Percentiles rank a stretch among this genome's conserved stretches.
Evolutionary conservation across 2,113 vertebrate genomes (phyloP).

Genomic region (Syngnathus typhle): DNA sequence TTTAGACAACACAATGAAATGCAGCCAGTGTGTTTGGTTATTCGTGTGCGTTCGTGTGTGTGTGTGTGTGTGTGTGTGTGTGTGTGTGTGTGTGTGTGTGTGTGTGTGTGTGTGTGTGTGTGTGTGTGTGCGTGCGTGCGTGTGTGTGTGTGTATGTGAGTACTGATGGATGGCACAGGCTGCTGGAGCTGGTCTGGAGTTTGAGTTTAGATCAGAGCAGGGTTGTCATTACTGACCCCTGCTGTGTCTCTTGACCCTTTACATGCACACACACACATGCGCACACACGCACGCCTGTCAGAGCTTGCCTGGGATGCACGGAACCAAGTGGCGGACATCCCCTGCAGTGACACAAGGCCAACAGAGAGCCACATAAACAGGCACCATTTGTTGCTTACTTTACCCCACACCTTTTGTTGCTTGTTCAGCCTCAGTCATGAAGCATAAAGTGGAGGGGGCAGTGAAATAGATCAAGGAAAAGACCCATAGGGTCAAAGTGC

Average conservation of each 20-base stretch:
- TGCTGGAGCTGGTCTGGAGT: slow-evolving; percentile 57
- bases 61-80: slow-evolving; percentile 3
- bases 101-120: background rate
- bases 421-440: slow-evolving; percentile 25
- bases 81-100: background rate
- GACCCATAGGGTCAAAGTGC: slow-evolving; percentile 25
- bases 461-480: slow-evolving; percentile 27
- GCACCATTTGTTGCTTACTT: slow-evolving; percentile 62
- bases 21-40: slow-evolving; percentile 47
- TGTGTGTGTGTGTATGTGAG: no score
- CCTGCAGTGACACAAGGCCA: slow-evolving; percentile 34
- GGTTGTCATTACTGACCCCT: slow-evolving; percentile 61
- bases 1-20: slow-evolving; percentile 64
- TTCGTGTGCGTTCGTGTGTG: slow-evolving; percentile 1
- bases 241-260: slow-evolving; percentile 55
- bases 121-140: background rate
- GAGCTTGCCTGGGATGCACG: slow-evolving; percentile 31
- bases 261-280: background rate
- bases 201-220: slow-evolving; percentile 63
- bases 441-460: slow-evolving; percentile 1
- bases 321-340: slow-evolving; percentile 36
- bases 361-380: slow-evolving; percentile 30
- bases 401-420: slow-evolving; percentile 58
- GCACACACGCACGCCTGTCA: slow-evolving; percentile 30
- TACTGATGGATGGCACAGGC: slow-evolving; percentile 57